Percentiles rank a stretch among this genome's conserved stretches.
These are phyloP conservation scores for Hyposoter didymator DNA, from an alignment of 2,888 invertebrate species.

Conservation along the genomic window DNA sequence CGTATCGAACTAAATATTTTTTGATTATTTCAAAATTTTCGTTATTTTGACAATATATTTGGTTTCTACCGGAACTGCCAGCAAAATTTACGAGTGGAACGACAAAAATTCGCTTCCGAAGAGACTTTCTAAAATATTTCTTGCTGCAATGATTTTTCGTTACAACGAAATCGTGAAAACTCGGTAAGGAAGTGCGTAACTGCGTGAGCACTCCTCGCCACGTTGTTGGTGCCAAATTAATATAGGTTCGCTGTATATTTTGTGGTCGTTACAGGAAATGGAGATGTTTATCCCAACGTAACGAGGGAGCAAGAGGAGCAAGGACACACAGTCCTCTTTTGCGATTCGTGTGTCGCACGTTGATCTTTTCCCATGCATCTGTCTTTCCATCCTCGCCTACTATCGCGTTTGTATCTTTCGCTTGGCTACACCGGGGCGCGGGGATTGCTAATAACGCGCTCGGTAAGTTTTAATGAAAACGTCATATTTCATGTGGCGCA, in stretches of 20 bases:
- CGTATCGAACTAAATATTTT: no score
- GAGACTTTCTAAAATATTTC: no score
- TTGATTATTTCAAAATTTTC: no score
- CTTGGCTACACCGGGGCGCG: slow-evolving; percentile 30
- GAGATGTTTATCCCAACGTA: slow-evolving; percentile 74
- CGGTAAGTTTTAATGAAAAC: slow-evolving; percentile 79
- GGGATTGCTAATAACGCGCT: slow-evolving; percentile 72
- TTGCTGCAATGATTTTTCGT: no score
- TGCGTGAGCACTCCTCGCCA: no score
- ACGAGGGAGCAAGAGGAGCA: slow-evolving; percentile 7
- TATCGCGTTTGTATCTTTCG: slow-evolving; percentile 19
- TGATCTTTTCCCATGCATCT: slow-evolving; percentile 25
- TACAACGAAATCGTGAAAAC: no score
- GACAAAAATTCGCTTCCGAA: no score
- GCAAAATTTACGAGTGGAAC: no score
- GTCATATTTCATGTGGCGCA: slow-evolving; percentile 74
- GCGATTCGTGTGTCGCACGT: slow-evolving; percentile 57
- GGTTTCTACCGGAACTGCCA: no score
- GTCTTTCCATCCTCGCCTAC: slow-evolving; percentile 22
- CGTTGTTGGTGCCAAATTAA: slow-evolving; percentile 3
- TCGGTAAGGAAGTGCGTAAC: no score
- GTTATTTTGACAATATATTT: no score
- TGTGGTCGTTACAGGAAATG: slow-evolving; percentile 74
- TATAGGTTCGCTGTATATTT: slow-evolving; percentile 17
- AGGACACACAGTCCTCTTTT: slow-evolving; percentile 56